Conservation (phyloP, 2,113 vertebrate species). For the Chascanopsetta lugubris region DNA sequence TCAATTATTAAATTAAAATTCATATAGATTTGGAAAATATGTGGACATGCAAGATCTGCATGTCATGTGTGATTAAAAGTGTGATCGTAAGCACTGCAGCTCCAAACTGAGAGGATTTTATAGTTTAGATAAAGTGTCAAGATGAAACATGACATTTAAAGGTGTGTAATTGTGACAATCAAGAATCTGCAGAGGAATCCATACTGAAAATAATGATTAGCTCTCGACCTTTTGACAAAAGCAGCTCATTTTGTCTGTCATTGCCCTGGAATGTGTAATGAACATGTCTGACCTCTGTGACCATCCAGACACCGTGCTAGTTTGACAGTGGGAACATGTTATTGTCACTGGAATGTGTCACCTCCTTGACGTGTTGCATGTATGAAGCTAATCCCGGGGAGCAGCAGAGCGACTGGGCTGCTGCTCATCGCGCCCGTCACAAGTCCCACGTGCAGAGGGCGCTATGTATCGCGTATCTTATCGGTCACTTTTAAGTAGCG, state of each 20-base stretch:
- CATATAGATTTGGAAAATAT: too few relatives aligned
- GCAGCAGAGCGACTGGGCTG: background rate
- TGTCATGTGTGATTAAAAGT: too few relatives aligned
- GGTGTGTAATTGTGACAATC: background rate
- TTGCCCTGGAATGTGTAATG: background rate
- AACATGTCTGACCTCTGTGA: background rate
- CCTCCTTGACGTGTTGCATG: constrained; percentile 1
- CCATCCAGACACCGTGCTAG: background rate
- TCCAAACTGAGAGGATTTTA: too few relatives aligned
- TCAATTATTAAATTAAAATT: too few relatives aligned
- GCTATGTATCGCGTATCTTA: background rate
- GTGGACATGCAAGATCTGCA: too few relatives aligned
- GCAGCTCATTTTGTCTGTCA: too few relatives aligned
- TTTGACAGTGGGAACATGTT: background rate
- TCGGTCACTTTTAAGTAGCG: background rate
- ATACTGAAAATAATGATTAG: too few relatives aligned
- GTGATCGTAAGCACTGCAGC: too few relatives aligned
- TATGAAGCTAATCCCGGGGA: constrained; percentile 11
- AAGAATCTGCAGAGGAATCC: too few relatives aligned
- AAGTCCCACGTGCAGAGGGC: background rate
- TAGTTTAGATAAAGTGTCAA: too few relatives aligned
- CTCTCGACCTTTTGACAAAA: too few relatives aligned
- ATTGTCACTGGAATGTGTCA: constrained; percentile 7
- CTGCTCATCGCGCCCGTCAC: background rate
- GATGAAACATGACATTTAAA: too few relatives aligned